phyloP scores from a whole-genome alignment of 2,888 invertebrate species.

The Hyppa rectilinea region DNA sequence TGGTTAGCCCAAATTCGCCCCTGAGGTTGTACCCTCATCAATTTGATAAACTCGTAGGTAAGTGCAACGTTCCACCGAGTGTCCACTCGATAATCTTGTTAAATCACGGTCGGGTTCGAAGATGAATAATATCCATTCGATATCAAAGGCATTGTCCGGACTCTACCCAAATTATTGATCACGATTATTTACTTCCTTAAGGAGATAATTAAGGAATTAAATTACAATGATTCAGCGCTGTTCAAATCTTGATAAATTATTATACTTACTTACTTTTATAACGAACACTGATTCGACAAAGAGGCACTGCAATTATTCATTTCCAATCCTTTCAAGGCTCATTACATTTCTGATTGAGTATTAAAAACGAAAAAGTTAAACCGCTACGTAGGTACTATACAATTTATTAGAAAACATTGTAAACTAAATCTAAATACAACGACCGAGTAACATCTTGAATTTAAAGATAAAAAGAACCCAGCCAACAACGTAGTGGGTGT shows the following conservation, averaged over 20 bases:
- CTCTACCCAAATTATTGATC: constrained; percentile 34
- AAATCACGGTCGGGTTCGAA: constrained; percentile 58
- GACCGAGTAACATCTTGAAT: constrained; percentile 35
- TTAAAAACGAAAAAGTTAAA: not conserved
- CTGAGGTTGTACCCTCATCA: constrained; percentile 72
- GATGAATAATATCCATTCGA: constrained; percentile 56
- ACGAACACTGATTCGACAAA: not conserved
- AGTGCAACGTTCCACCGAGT: constrained; percentile 58
- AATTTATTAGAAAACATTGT: not conserved
- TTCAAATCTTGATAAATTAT: constrained; percentile 47
- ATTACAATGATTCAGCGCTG: constrained; percentile 48
- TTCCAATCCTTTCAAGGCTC: constrained; percentile 10
- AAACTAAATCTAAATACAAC: constrained; percentile 37
- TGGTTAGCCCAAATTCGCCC: constrained; percentile 45
- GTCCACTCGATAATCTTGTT: constrained; percentile 67
- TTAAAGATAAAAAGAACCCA: constrained; percentile 50
- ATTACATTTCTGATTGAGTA: constrained; percentile 19
- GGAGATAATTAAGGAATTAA: constrained; percentile 44
- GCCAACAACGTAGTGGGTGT: constrained; percentile 41
- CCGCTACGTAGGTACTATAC: no score
- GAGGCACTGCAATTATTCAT: constrained; percentile 7
- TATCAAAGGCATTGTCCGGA: constrained; percentile 38
- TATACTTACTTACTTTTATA: constrained; percentile 26
- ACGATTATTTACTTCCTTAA: constrained; percentile 45
- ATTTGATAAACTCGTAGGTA: constrained; percentile 72